Conservation (phyloP, 2,797 vertebrate genomes). For the Poecilia gillii region DNA sequence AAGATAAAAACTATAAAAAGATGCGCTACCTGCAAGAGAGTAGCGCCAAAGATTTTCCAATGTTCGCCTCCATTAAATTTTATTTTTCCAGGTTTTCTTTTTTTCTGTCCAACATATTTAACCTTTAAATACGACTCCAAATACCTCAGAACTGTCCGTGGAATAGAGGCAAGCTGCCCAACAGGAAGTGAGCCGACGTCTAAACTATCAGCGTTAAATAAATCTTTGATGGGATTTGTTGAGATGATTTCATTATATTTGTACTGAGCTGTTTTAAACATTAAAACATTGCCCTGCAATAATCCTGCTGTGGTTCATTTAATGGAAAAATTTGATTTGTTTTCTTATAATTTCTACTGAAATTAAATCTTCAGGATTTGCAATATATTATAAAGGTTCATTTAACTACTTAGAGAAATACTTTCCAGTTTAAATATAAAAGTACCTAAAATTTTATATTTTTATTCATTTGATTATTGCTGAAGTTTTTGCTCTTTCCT, state of each 20-base stretch:
- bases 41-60: slow-evolving; percentile 53
- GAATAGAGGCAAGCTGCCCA: slow-evolving; percentile 8
- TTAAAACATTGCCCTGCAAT: slow-evolving; percentile 56
- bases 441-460: neutral
- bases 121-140: slow-evolving; percentile 33
- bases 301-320: slow-evolving; percentile 13
- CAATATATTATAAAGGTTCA: neutral
- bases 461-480: neutral
- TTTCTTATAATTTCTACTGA: neutral
- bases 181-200: slow-evolving; percentile 1
- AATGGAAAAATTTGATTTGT: neutral
- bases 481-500: neutral
- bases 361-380: neutral
- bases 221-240: slow-evolving; percentile 39
- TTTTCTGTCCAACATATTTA: slow-evolving; percentile 7
- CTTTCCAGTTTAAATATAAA: neutral
- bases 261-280: slow-evolving; percentile 62
- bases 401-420: neutral
- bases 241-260: slow-evolving; percentile 62
- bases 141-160: slow-evolving; percentile 56
- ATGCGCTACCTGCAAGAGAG: slow-evolving; percentile 7
- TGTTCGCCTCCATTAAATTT: slow-evolving; percentile 19
- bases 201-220: neutral
- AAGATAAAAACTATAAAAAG: slow-evolving; percentile 23
- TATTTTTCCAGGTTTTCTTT: slow-evolving; percentile 9